phyloP scores from a whole-genome alignment of 2,888 invertebrate genomes.

The Hybos culiciformis region DNA sequence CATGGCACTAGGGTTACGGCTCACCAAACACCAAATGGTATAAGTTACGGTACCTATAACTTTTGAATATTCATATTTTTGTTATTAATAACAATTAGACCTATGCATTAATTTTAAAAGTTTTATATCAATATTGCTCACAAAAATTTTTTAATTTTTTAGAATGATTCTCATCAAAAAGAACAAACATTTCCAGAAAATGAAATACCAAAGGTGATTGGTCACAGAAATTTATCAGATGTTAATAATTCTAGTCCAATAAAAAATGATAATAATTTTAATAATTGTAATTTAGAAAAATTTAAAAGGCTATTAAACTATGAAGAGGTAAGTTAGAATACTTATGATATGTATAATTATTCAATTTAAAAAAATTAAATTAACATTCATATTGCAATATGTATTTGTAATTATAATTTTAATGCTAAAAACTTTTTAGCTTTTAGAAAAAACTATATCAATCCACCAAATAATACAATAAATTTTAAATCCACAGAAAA shows the following conservation, averaged over 20 bases:
- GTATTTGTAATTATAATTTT: too few relatives aligned
- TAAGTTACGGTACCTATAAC: too few relatives aligned
- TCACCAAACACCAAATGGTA: too few relatives aligned
- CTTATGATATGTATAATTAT: not conserved
- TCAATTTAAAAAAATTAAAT: not conserved
- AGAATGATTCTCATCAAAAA: slow-evolving; percentile 24
- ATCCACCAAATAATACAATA: too few relatives aligned
- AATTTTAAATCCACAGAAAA: too few relatives aligned
- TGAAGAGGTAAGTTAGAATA: slow-evolving; percentile 33
- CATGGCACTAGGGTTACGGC: too few relatives aligned
- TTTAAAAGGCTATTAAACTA: slow-evolving; percentile 32
- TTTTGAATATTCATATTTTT: too few relatives aligned
- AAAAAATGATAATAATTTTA: slow-evolving; percentile 5
- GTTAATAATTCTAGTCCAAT: slow-evolving; percentile 12
- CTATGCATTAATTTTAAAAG: too few relatives aligned
- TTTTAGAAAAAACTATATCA: too few relatives aligned
- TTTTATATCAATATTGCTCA: too few relatives aligned
- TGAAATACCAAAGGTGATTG: slow-evolving; percentile 28
- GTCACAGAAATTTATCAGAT: slow-evolving; percentile 21
- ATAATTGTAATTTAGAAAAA: slow-evolving; percentile 17
- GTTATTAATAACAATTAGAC: too few relatives aligned
- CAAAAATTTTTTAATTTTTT: slow-evolving; percentile 9
- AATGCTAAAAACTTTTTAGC: too few relatives aligned
- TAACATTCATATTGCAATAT: not conserved
- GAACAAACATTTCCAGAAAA: slow-evolving; percentile 29